Conservation (phyloP, 2,797 vertebrate species). For the Pelobates cultripes region DNA sequence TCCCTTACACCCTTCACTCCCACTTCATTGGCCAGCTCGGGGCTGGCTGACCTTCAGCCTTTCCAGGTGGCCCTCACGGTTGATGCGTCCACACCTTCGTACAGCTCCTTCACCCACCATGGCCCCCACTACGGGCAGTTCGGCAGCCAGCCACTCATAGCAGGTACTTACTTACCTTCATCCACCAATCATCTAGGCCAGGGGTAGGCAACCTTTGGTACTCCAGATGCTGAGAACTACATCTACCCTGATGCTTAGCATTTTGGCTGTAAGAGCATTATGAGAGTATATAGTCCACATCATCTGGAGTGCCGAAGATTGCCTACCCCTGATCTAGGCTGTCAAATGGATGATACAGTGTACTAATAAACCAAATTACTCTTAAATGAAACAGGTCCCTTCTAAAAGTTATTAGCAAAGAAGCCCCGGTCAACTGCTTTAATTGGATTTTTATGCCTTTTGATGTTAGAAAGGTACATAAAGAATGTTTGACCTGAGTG, state of each 20-base stretch:
- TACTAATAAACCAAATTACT: background rate
- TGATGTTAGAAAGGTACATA: background rate
- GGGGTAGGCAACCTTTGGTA: too few relatives aligned
- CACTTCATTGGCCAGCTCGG: slow-evolving; percentile 77
- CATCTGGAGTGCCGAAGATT: too few relatives aligned
- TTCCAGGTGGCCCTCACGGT: slow-evolving; percentile 87
- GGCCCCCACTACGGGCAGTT: slow-evolving; percentile 85
- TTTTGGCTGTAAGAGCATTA: too few relatives aligned
- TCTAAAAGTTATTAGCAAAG: background rate
- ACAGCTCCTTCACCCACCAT: slow-evolving; percentile 81
- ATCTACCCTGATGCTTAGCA: too few relatives aligned
- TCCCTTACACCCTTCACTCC: slow-evolving; percentile 91
- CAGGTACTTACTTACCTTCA: slow-evolving; percentile 76
- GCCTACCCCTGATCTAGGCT: too few relatives aligned
- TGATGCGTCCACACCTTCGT: slow-evolving; percentile 87
- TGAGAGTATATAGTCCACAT: too few relatives aligned
- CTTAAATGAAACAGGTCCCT: background rate
- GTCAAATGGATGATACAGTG: background rate
- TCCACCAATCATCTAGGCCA: slow-evolving; percentile 54
- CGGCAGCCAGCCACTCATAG: slow-evolving; percentile 87
- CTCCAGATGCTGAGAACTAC: too few relatives aligned
- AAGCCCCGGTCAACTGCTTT: background rate
- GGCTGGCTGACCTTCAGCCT: slow-evolving; percentile 87
- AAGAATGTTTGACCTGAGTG: background rate
- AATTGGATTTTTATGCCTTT: background rate